These are phyloP conservation scores for Cyrtorhinus lividipennis DNA, from an alignment of 1,140 invertebrate genomes.

Conservation along the genomic window DNA sequence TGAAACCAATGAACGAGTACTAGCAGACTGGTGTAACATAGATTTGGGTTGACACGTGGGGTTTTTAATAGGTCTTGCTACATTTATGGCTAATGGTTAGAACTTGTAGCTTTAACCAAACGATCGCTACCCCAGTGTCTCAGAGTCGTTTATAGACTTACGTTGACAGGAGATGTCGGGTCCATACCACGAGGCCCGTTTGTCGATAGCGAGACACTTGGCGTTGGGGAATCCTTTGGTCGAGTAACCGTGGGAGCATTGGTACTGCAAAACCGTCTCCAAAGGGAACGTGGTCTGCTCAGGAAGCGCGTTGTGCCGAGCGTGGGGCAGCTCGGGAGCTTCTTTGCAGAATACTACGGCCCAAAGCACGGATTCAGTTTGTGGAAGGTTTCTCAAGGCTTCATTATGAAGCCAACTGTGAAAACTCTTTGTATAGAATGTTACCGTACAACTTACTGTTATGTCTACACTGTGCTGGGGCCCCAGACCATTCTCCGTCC, in stretches of 20 bases:
- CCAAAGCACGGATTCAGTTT: neutral
- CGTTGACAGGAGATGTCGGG: conserved; percentile 90
- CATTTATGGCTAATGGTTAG: too few relatives aligned
- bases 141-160: too few relatives aligned
- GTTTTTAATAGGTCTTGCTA: too few relatives aligned
- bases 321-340: conserved; percentile 75
- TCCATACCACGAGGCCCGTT: conserved; percentile 71
- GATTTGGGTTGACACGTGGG: too few relatives aligned
- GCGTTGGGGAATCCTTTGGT: conserved; percentile 69
- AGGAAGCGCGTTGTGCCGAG: conserved; percentile 65
- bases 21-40: too few relatives aligned
- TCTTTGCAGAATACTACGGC: conserved; percentile 65
- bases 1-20: too few relatives aligned
- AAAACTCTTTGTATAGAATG: neutral
- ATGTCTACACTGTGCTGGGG: conserved; percentile 72
- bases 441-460: conserved; percentile 40
- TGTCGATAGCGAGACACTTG: conserved; percentile 81
- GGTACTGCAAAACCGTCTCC: conserved; percentile 74
- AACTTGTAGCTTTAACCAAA: too few relatives aligned
- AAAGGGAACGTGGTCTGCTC: conserved; percentile 71
- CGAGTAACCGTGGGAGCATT: conserved; percentile 77
- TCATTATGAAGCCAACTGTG: neutral
- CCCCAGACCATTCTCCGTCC: conserved; percentile 82
- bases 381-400: neutral
- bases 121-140: too few relatives aligned